These are phyloP conservation scores for Rhinatrema bivittatum DNA, from an alignment of 2,797 vertebrate species.

Conservation along the genomic window DNA sequence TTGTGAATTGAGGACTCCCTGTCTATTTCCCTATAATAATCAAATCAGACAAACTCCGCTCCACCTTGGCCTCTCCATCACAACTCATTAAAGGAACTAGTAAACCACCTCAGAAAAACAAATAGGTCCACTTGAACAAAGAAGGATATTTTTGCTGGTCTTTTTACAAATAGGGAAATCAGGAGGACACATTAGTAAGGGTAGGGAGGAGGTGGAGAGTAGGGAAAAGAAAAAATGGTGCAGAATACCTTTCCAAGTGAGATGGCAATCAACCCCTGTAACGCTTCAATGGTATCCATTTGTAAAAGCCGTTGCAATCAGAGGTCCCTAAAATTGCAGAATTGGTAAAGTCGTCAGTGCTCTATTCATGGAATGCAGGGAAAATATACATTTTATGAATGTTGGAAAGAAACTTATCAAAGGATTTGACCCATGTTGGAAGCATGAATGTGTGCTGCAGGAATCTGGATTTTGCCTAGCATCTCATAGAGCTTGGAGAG, in stretches of 20 bases:
- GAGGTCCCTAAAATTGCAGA: conserved; percentile 98
- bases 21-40: no score
- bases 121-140: no score
- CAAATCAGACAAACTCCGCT: no score
- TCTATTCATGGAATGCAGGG: conserved; percentile 48
- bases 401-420: conserved; percentile 52
- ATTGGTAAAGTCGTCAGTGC: conserved; percentile 87
- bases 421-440: conserved; percentile 59
- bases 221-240: conserved; percentile 43
- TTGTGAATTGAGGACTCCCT: no score
- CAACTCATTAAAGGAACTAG: no score
- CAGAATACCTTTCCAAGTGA: conserved; percentile 95
- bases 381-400: conserved; percentile 44
- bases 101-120: no score
- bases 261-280: conserved; percentile 88
- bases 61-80: no score
- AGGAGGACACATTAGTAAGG: no score
- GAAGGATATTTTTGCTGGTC: no score
- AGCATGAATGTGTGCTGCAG: conserved; percentile 70
- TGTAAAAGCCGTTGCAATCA: conserved; percentile 99
- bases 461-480: no score
- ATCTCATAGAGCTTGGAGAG: not conserved
- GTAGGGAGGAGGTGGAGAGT: no score
- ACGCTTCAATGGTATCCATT: conserved; percentile 99
- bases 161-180: no score